A percentile compares a stretch with the other conserved stretches of the same genome.
These are phyloP conservation scores for Saccostrea glomerata DNA, from an alignment of 1,140 invertebrate genomes.

Conservation along the genomic window DNA sequence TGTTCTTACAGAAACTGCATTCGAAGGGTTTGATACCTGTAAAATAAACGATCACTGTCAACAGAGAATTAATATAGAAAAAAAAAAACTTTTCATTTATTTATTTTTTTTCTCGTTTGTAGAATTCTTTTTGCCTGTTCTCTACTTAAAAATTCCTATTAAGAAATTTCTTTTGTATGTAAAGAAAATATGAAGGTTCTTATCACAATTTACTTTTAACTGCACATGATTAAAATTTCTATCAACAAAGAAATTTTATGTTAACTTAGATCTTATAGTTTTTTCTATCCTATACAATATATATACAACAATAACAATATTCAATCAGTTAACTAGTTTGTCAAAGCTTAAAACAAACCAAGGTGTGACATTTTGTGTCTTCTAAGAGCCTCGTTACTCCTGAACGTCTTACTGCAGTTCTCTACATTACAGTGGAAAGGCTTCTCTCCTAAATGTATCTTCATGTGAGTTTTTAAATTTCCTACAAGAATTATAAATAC, in stretches of 20 bases:
- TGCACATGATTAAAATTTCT: too few species aligned
- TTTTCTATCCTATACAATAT: too few species aligned
- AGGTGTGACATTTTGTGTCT: constrained; percentile 69
- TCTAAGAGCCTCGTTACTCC: constrained; percentile 69
- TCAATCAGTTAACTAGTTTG: too few species aligned
- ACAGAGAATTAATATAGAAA: background rate
- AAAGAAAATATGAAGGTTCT: too few species aligned
- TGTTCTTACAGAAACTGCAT: constrained; percentile 72
- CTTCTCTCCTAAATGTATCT: constrained; percentile 85
- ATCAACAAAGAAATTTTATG: too few species aligned
- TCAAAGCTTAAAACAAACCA: constrained; percentile 55
- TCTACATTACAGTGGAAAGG: constrained; percentile 98
- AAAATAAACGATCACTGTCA: background rate
- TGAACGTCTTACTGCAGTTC: constrained; percentile 88
- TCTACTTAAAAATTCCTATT: too few species aligned
- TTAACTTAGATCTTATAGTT: too few species aligned
- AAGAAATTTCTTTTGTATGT: too few species aligned
- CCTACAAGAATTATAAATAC: constrained; percentile 29
- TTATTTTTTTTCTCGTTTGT: background rate
- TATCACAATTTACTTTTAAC: too few species aligned
- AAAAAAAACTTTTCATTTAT: background rate
- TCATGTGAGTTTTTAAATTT: constrained; percentile 72
- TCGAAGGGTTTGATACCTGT: constrained; percentile 76
- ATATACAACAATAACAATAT: too few species aligned
- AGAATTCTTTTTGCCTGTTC: background rate